Percentiles rank a stretch among this genome's conserved stretches.
phyloP scores from a whole-genome alignment of 2,113 vertebrate species.

The Fulica atra region DNA sequence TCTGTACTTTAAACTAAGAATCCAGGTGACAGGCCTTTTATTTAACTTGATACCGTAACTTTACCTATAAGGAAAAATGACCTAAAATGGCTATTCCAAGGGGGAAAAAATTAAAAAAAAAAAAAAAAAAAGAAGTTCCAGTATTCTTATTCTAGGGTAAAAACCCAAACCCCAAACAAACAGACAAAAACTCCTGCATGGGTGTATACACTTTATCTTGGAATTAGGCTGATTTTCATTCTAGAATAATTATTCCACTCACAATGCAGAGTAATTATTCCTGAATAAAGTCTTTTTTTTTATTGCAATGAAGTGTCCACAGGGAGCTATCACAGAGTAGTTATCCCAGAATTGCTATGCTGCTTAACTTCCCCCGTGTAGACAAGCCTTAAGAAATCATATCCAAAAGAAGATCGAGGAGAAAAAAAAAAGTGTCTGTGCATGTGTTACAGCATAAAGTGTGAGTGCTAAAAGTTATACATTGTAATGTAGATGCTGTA shows the following conservation, averaged over 20 bases:
- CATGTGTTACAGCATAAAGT: not conserved
- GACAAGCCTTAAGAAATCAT: slow-evolving; percentile 47
- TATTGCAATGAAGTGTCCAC: slow-evolving; percentile 49
- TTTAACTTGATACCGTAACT: not conserved
- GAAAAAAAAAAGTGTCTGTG: not conserved
- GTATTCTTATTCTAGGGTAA: not conserved
- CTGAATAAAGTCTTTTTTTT: slow-evolving; percentile 57
- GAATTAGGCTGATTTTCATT: slow-evolving; percentile 52
- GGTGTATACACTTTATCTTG: not conserved
- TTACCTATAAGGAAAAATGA: not conserved
- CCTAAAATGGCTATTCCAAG: not conserved
- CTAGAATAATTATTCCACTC: slow-evolving; percentile 58
- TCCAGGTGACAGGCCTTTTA: not conserved
- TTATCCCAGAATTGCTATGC: slow-evolving; percentile 51
- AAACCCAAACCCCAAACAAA: not conserved
- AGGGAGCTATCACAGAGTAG: slow-evolving; percentile 58
- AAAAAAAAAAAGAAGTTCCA: not conserved
- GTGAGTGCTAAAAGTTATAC: not conserved
- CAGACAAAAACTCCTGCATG: not conserved
- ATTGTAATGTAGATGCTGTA: slow-evolving; percentile 31
- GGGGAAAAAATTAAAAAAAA: not conserved
- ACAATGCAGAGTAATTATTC: slow-evolving; percentile 60
- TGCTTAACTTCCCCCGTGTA: slow-evolving; percentile 23
- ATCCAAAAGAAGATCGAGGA: not conserved
- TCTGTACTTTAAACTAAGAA: not conserved